Conservation (phyloP, 2,113 vertebrate species). For the Chaetorhynchus papuensis region DNA sequence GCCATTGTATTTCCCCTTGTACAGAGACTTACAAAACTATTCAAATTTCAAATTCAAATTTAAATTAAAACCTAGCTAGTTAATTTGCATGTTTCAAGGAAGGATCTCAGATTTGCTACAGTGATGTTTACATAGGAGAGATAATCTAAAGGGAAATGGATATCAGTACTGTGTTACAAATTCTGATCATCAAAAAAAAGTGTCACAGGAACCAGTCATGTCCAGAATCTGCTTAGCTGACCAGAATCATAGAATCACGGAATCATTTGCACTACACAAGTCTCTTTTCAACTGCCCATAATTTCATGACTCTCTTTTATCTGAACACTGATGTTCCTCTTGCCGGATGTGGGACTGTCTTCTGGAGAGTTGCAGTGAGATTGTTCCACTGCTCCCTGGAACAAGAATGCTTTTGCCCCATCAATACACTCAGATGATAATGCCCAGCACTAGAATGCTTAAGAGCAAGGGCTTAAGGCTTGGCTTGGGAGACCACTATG, state of each 20-base stretch:
- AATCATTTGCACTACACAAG: neutral
- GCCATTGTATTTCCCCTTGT: neutral
- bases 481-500: neutral
- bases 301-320: neutral
- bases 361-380: neutral
- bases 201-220: neutral
- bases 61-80: neutral
- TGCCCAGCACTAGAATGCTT: neutral
- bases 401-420: neutral
- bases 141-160: neutral
- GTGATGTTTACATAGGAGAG: neutral
- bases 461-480: neutral
- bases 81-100: neutral
- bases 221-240: neutral
- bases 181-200: neutral
- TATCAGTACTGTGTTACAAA: neutral
- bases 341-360: neutral
- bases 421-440: neutral
- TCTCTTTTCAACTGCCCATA: neutral
- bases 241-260: neutral
- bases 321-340: neutral
- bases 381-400: neutral
- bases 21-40: neutral
- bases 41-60: neutral
- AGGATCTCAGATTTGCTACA: neutral